Evolutionary conservation across 2,888 invertebrate species (phyloP), one percentile per base, ranked within the genome.

Genomic region (Parnassius smintheus): DNA sequence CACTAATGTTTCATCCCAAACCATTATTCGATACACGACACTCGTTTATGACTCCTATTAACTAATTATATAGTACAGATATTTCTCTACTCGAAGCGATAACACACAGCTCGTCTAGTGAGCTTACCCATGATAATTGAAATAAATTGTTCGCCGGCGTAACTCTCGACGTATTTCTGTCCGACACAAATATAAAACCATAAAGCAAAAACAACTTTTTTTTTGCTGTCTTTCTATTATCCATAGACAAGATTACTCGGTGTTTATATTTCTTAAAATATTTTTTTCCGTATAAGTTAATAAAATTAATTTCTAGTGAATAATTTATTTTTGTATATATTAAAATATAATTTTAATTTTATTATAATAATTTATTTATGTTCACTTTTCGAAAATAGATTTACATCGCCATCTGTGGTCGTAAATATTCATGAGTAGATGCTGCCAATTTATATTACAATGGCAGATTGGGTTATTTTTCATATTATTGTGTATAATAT

Each of bases 121-220:
- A 82, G 83, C 83, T 81, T 84, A 85, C 76, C 84, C 88, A 88
- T 89, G 77, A 71, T 86, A 89, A 84, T 88, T 86, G 82, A 88
- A 89, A 87, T 86, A 89, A 89, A 88, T 85, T 85, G 81, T 86
- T 78, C 85, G 77, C 91, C 91, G 90, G 90, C 82, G 82, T 78
- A 87, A 76, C 80, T 80, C 81, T 72, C 80, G 82, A 83, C 85
- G 83, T 86, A 85, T 84, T 85, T 86, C 85, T 75, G 76, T 85
- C 77, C 80, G 86, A 88, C 87, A 88, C 86, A 90, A 88, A 88
- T 85, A 88, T 85, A 82, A 84, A 86, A 84, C 82, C 86, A 88
- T 68, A 74, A 72, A 74, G 48, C 44, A 9, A 8, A 0, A 44
- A 13, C 10, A 18, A 53, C 22, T 48, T 62, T 62, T 48, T 62